These are phyloP conservation scores for Toxotes chatareus DNA, from an alignment of 2,113 vertebrate genomes.

Conservation along the genomic window DNA sequence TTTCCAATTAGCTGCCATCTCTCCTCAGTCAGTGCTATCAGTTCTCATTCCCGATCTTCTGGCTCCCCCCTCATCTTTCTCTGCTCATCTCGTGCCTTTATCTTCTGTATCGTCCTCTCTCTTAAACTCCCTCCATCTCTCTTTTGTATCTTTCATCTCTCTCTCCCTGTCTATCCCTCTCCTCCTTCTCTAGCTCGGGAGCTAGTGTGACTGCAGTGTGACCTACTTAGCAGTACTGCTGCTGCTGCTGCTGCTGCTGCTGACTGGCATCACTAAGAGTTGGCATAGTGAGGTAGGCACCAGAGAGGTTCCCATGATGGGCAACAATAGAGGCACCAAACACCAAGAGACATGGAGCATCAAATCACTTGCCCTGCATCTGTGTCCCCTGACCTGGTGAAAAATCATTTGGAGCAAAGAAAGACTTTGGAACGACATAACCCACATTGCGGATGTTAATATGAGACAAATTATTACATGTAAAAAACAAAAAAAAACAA, in stretches of 20 bases:
- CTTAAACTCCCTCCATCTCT: slow-evolving; percentile 32
- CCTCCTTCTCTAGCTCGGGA: slow-evolving; percentile 48
- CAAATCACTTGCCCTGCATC: slow-evolving; percentile 9
- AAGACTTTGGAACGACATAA: background rate
- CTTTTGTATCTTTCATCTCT: slow-evolving; percentile 35
- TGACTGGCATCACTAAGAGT: slow-evolving; percentile 71
- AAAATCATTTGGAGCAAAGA: background rate
- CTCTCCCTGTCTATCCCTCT: slow-evolving; percentile 32
- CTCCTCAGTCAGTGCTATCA: slow-evolving; percentile 25
- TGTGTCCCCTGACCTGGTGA: slow-evolving; percentile 11
- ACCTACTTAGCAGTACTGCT: slow-evolving; percentile 76
- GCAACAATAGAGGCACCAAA: slow-evolving; percentile 37
- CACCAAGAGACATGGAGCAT: slow-evolving; percentile 3
- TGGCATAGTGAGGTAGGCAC: slow-evolving; percentile 66
- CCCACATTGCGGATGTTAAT: slow-evolving; percentile 2
- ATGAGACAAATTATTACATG: background rate
- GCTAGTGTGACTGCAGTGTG: slow-evolving; percentile 74
- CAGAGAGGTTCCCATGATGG: slow-evolving; percentile 53
- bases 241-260: slow-evolving; percentile 60
- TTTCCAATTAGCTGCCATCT: slow-evolving; percentile 42
- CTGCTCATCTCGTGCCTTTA: slow-evolving; percentile 44
- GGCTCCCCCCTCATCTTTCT: slow-evolving; percentile 29
- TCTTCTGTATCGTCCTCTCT: slow-evolving; percentile 19
- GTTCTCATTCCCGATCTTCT: slow-evolving; percentile 31
- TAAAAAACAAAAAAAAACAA: background rate